Base-by-base conservation (phyloP, 2,888 invertebrate species). In the Rhodophaea formosa region DNA sequence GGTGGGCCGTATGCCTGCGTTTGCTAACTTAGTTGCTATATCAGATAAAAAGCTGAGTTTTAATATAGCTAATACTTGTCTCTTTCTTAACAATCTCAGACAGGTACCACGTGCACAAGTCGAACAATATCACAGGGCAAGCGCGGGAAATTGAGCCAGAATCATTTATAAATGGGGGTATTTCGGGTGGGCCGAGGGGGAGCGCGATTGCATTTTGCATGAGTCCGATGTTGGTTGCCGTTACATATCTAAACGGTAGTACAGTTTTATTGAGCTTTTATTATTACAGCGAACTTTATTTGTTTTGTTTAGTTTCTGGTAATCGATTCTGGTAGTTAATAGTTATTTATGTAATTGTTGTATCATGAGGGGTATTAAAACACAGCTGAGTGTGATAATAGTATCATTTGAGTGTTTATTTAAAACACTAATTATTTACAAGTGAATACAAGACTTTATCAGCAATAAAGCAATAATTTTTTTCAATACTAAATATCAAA, bases 121-220 rank as follows among this genome's bases (percentile, higher is more conserved):
- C 83, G 86, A 89, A 87, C 81, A 86, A 83, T 84, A 81, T 84
- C 70, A 72, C 65, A 59, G 72, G 74, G 77, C 70, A 76, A 69
- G 74, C 70, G 74, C 73, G 75, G 75, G 82, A 85, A 86, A 88
- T 88, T 85, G 86, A 84, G 80, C 77, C 77, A 65, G 87, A 87
- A 88, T 88, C 88, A 88, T 88, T 89, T 88, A 88, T 88, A 86
- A 86, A 84, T 77, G 77, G 80, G 79, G 79, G 75, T 71, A 70
- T 64, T 68, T 68, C 47, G 75, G 59, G 58, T 57, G 69, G 62
- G 62, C 66, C 71, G 70, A 66, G 76, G 78, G 78, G 76, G 80
- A 74, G 75, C 66, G 73, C 62, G 68, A 63, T 72, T 89, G 87
- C 85, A 89, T 89, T 86, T 88, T 89, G 82, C 79, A 88, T 88